These are phyloP conservation scores for Carcinoscorpius rotundicauda DNA, from an alignment of 1,140 invertebrate species.

Conservation along the genomic window DNA sequence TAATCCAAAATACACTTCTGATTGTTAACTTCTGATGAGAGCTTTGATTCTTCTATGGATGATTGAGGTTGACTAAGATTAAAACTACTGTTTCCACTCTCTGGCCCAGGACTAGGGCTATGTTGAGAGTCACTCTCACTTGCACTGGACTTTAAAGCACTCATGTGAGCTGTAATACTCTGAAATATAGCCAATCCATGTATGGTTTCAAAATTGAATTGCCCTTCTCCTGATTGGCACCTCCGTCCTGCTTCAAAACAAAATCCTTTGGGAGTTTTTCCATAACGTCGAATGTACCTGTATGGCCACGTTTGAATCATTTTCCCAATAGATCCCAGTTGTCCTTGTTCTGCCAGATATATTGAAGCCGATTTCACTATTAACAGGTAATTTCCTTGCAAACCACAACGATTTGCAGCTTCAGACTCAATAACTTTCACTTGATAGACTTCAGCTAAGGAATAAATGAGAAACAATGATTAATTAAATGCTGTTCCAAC, in stretches of 20 bases:
- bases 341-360: constrained; percentile 50
- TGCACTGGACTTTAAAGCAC: constrained; percentile 16
- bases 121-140: neutral
- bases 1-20: too few species aligned
- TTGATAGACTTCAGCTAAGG: constrained; percentile 39
- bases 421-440: constrained; percentile 64
- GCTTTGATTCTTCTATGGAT: too few species aligned
- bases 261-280: constrained; percentile 64
- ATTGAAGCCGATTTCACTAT: constrained; percentile 56
- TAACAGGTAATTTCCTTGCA: constrained; percentile 55
- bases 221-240: constrained; percentile 70
- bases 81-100: too few species aligned
- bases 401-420: constrained; percentile 55
- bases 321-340: constrained; percentile 20
- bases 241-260: constrained; percentile 79
- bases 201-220: constrained; percentile 52
- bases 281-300: constrained; percentile 67
- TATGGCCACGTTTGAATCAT: constrained; percentile 73
- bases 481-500: too few species aligned
- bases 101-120: too few species aligned
- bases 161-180: constrained; percentile 20
- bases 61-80: too few species aligned
- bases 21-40: too few species aligned
- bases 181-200: constrained; percentile 25
- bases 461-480: neutral